Conservation (phyloP, 2,797 vertebrate species). For the Enteromius treurensis region DNA sequence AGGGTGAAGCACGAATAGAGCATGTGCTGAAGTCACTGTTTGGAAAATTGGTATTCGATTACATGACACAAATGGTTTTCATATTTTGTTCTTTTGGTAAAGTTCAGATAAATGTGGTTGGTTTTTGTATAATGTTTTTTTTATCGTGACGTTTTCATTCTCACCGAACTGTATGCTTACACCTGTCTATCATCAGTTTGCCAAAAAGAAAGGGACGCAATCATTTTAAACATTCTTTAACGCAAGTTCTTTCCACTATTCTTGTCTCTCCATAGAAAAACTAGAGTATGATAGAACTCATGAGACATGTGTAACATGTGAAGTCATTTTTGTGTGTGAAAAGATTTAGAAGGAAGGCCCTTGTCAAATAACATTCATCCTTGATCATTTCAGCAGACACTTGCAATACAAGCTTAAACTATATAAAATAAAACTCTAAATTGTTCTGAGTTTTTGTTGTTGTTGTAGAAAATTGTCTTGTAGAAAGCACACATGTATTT, state of each 20-base stretch:
- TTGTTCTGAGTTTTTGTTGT: background rate
- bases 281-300: no score
- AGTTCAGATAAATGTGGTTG: background rate
- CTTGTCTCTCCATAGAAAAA: background rate
- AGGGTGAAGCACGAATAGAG: conserved; percentile 88
- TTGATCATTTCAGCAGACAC: background rate
- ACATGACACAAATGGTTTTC: background rate
- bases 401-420: conserved; percentile 1
- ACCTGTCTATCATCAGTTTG: background rate
- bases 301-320: background rate
- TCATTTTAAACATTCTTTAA: conserved; percentile 38
- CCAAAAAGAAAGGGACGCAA: background rate
- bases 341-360: background rate
- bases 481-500: background rate
- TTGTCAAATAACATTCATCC: conserved; percentile 16
- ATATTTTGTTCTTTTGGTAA: background rate
- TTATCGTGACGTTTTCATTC: background rate
- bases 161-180: background rate
- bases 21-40: conserved; percentile 15
- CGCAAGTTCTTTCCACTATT: background rate
- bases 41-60: conserved; percentile 26
- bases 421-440: conserved; percentile 10
- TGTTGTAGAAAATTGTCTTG: background rate
- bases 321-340: background rate
- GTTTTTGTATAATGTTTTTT: background rate